Conservation (phyloP, 2,113 vertebrate species). For the Channa argus region DNA sequence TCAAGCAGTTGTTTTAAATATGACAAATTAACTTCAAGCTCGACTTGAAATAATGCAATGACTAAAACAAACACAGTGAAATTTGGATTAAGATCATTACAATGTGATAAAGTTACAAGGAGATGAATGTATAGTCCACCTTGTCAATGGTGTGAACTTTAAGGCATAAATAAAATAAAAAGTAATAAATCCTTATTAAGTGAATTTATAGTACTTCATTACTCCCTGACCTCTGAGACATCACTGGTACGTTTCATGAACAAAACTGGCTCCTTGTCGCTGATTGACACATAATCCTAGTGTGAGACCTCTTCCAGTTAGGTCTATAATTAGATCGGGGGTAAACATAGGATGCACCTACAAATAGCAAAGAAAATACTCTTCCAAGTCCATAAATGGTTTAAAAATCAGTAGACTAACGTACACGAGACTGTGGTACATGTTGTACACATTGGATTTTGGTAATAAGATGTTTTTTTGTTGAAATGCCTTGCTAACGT, state of each 20-base stretch:
- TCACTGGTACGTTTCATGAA: too few relatives aligned
- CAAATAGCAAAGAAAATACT: slow-evolving; percentile 55
- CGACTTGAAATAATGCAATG: too few relatives aligned
- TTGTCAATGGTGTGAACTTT: too few relatives aligned
- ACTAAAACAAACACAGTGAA: too few relatives aligned
- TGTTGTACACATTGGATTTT: background rate
- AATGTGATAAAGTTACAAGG: too few relatives aligned
- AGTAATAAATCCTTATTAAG: background rate
- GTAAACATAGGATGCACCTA: slow-evolving; percentile 52
- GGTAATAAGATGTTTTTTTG: too few relatives aligned
- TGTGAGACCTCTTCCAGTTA: slow-evolving; percentile 10
- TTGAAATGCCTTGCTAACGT: background rate
- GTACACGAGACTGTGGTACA: background rate
- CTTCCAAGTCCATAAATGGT: slow-evolving; percentile 15
- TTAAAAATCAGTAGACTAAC: background rate
- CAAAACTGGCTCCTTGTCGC: background rate
- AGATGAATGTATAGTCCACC: too few relatives aligned
- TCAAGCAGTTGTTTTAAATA: too few relatives aligned
- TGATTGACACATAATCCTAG: slow-evolving; percentile 33
- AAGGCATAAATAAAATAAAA: background rate
- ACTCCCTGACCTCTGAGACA: slow-evolving; percentile 4
- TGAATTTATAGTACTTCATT: slow-evolving; percentile 36
- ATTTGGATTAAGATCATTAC: too few relatives aligned
- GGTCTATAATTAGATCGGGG: slow-evolving; percentile 48
- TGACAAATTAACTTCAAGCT: too few relatives aligned